Conservation (phyloP, 2,113 vertebrate species). For the Peucedramus taeniatus region DNA sequence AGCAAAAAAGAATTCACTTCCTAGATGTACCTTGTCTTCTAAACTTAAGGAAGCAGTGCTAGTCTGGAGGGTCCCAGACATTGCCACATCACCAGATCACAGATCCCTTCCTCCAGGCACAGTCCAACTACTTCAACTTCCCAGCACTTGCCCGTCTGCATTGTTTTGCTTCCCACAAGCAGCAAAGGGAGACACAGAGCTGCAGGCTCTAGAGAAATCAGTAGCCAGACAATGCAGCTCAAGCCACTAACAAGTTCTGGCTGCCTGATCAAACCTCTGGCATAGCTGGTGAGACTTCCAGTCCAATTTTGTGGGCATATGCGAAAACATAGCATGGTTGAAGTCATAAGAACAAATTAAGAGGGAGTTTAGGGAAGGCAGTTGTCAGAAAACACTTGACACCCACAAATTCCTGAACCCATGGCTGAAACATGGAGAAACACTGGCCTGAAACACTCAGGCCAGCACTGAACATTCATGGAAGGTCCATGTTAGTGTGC, state of each 20-base stretch:
- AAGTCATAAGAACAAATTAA: neutral
- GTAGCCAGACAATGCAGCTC: neutral
- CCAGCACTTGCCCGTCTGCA: neutral
- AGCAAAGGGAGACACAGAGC: fast-evolving
- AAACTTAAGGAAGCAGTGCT: neutral
- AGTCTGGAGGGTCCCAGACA: neutral
- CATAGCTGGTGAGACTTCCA: neutral
- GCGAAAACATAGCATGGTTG: neutral
- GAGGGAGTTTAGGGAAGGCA: neutral
- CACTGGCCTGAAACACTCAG: too few species aligned
- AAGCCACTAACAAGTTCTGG: neutral
- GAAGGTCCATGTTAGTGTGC: neutral
- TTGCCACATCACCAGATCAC: neutral
- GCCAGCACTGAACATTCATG: neutral
- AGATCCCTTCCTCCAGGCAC: neutral
- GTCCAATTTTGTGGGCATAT: neutral
- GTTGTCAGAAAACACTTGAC: neutral
- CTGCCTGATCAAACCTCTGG: neutral
- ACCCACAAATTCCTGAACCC: neutral
- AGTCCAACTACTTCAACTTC: neutral
- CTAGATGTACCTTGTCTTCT: neutral
- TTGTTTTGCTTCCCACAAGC: neutral
- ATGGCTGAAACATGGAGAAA: neutral
- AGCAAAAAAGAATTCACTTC: neutral
- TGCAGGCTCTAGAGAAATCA: neutral